Evolutionary conservation across 2,888 invertebrate genomes (phyloP).

Genomic region (Drosophila infuscata): DNA sequence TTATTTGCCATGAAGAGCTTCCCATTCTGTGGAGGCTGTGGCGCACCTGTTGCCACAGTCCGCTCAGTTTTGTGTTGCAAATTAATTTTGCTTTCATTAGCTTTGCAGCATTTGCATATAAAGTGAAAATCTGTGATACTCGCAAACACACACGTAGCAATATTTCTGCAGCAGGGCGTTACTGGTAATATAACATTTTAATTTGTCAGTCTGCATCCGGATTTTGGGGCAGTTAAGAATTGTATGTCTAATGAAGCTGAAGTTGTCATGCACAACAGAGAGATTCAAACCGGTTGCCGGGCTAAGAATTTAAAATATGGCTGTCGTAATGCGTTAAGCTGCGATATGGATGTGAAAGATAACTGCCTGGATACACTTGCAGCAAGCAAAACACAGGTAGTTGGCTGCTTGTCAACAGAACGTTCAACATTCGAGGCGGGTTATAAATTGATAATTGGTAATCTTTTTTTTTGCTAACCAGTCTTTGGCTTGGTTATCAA

Average conservation of each 20-base stretch:
- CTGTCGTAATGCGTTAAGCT: slow-evolving; percentile 59
- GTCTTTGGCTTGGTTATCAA: neutral
- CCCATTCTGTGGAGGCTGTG: slow-evolving; percentile 42
- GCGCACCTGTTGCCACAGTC: slow-evolving; percentile 43
- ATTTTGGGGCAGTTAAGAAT: slow-evolving; percentile 31
- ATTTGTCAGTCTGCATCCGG: slow-evolving; percentile 19
- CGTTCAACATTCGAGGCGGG: slow-evolving; percentile 14
- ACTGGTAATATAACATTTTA: slow-evolving; percentile 49
- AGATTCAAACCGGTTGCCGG: slow-evolving; percentile 52
- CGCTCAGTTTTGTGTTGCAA: slow-evolving; percentile 57
- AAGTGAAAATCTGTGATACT: slow-evolving; percentile 58
- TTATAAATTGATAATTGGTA: slow-evolving; percentile 18
- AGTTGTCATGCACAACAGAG: slow-evolving; percentile 43
- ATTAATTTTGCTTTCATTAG: slow-evolving; percentile 74
- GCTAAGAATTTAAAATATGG: slow-evolving; percentile 39
- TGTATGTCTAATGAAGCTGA: slow-evolving; percentile 60
- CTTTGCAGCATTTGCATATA: slow-evolving; percentile 39
- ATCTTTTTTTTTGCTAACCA: neutral
- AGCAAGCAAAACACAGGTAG: slow-evolving; percentile 51
- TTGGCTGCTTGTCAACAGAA: slow-evolving; percentile 35
- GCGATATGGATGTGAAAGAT: slow-evolving; percentile 65
- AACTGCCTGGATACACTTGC: slow-evolving; percentile 52
- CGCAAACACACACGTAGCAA: slow-evolving; percentile 13
- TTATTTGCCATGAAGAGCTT: slow-evolving; percentile 51
- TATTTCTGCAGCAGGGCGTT: slow-evolving; percentile 25